Evolutionary conservation across 2,888 invertebrate genomes (phyloP).

Genomic region (Dinocampus coccinellae): DNA sequence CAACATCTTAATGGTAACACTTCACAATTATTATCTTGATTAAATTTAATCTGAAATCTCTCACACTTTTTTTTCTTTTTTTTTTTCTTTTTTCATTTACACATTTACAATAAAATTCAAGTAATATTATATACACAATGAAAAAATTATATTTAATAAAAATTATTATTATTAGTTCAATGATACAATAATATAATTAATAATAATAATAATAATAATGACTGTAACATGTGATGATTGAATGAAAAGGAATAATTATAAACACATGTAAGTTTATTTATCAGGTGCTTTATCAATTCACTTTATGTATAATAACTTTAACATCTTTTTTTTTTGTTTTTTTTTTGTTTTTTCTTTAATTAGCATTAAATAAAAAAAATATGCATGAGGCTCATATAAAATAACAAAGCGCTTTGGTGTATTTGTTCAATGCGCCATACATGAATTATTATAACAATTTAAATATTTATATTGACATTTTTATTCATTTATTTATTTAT

Average conservation of each 20-base stretch:
- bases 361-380: constrained; percentile 12
- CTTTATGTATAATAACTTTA: constrained; percentile 52
- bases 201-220: not conserved
- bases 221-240: not conserved
- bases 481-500: not conserved
- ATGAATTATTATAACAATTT: constrained; percentile 4
- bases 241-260: not conserved
- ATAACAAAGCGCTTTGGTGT: constrained; percentile 8
- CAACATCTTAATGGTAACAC: too few relatives aligned
- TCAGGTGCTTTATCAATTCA: constrained; percentile 23
- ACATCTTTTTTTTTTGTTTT: constrained; percentile 51
- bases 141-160: too few relatives aligned
- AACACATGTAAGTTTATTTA: not conserved
- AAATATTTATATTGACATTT: not conserved
- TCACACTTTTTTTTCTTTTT: too few relatives aligned
- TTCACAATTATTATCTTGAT: too few relatives aligned
- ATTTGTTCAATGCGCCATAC: constrained; percentile 2
- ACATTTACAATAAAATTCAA: too few relatives aligned
- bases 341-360: constrained; percentile 43
- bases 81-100: too few relatives aligned
- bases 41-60: too few relatives aligned
- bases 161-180: too few relatives aligned
- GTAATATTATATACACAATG: too few relatives aligned
- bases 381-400: not conserved
- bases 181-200: too few relatives aligned